A percentile compares a stretch with the other conserved stretches of the same genome.
Conservation (phyloP, 2,888 invertebrate genomes). For the Temnothorax ravouxi region DNA sequence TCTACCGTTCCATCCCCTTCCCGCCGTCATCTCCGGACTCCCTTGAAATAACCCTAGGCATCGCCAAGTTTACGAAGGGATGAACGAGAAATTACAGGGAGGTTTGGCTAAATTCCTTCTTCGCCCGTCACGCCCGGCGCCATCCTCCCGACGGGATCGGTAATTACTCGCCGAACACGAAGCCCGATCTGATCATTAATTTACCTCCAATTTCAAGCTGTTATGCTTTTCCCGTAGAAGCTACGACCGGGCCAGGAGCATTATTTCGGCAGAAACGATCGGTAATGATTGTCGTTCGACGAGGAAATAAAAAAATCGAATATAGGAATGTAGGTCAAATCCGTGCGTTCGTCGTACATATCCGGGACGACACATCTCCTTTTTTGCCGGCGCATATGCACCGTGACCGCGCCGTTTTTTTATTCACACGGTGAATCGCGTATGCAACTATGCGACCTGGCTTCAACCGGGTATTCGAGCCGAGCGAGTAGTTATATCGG, state of each 20-base stretch:
- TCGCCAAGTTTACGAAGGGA: slow-evolving; percentile 78
- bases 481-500: slow-evolving; percentile 50
- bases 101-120: slow-evolving; percentile 79
- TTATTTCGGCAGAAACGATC: background rate
- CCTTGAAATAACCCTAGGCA: slow-evolving; percentile 77
- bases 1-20: slow-evolving; percentile 27
- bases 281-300: background rate
- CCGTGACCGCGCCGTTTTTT: slow-evolving; percentile 26
- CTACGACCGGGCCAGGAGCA: background rate
- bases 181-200: slow-evolving; percentile 77
- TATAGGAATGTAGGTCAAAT: slow-evolving; percentile 21
- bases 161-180: slow-evolving; percentile 79
- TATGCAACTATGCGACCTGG: slow-evolving; percentile 59
- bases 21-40: slow-evolving; percentile 68
- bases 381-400: slow-evolving; percentile 30
- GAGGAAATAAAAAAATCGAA: slow-evolving; percentile 35
- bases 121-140: slow-evolving; percentile 60
- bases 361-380: background rate
- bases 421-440: slow-evolving; percentile 61
- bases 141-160: slow-evolving; percentile 73
- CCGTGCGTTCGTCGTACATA: background rate
- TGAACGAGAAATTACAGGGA: slow-evolving; percentile 81
- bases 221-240: slow-evolving; percentile 59
- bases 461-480: slow-evolving; percentile 38
- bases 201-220: slow-evolving; percentile 74